Evolutionary conservation across 1,140 invertebrate species (phyloP), one percentile per base, ranked within the genome.

Genomic region (Aradophagus sp.): DNA sequence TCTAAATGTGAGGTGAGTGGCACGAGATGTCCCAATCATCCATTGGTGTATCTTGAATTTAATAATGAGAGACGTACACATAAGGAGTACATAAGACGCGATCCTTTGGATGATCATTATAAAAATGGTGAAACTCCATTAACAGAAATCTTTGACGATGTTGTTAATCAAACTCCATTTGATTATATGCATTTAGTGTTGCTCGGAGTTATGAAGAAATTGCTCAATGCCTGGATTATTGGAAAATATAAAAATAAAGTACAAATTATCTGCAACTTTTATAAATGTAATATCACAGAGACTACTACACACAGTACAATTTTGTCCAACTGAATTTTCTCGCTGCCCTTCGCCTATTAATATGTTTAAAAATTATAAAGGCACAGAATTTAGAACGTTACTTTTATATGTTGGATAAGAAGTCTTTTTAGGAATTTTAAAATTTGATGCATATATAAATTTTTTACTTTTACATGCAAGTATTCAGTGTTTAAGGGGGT

Each of bases 121-220:
- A 68, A 66, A 23, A 19, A 39, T 4, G 62, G 63, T 6, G 13
- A 12, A 12, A 56, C 47, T 31, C 34, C 70, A 1, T 47, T 77
- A 14, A 36, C 17, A 2, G n/a, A 58, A 0, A 45, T 75, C 8
- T 59, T 55, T 20, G 56, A 74, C 0, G 36, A 59, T 35, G 20
- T 74, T 12, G 47, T 74, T n/a, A 32, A 41, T 7, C 36, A 70
- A 32, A 63, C 62, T 1, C 63, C 67, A 14, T 73, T 72, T 45
- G 73, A 75, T 0, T 69, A 59, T 10, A 74, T 73, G 71, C 73
- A 75, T 11, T 44, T 63, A 5, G 55, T 71, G 0, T 50, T 47
- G 13, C 35, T 71, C 5, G 75, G 72, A 5, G 35, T 63, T 5
- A 38, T 66, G 7, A 75, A 75, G 45, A 63, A 65, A 52, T 13